Evolutionary conservation across 2,797 vertebrate species (phyloP).

Genomic region (Danio tinwini): DNA sequence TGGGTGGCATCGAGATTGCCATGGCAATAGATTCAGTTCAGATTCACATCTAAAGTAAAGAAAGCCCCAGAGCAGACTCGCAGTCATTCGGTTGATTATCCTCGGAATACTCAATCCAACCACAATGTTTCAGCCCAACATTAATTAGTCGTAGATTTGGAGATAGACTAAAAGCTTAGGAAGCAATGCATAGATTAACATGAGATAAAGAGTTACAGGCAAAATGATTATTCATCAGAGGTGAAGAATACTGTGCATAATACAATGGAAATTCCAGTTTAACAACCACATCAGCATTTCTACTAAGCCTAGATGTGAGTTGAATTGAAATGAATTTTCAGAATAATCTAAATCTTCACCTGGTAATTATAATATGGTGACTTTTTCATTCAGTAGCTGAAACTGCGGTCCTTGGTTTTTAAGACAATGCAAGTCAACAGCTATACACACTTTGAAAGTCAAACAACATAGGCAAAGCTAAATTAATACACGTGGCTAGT

Average conservation of each 20-base stretch:
- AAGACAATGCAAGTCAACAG: too few species aligned
- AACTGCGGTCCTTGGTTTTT: too few species aligned
- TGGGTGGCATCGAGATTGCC: constrained; percentile 43
- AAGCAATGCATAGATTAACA: constrained; percentile 11
- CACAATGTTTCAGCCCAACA: constrained; percentile 28
- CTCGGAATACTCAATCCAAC: constrained; percentile 26
- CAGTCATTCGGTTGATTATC: constrained; percentile 24
- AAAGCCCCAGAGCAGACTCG: constrained; percentile 29
- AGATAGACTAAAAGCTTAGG: constrained; percentile 16
- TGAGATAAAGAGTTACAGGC: constrained; percentile 11
- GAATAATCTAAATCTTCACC: background rate
- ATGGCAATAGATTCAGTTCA: constrained; percentile 43
- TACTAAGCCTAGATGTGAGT: background rate
- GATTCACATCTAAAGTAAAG: constrained; percentile 23
- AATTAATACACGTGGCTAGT: too few species aligned
- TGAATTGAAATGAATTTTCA: background rate
- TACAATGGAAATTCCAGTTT: background rate
- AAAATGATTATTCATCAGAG: constrained; percentile 4
- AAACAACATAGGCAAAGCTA: too few species aligned
- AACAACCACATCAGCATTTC: background rate
- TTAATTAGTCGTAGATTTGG: constrained; percentile 28
- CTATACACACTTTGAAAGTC: too few species aligned
- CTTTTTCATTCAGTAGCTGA: too few species aligned
- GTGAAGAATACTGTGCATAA: background rate
- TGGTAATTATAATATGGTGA: too few species aligned